Evolutionary conservation across 2,113 vertebrate species (phyloP), one percentile per base, ranked within the genome.

Genomic region (Labeo rohita): DNA sequence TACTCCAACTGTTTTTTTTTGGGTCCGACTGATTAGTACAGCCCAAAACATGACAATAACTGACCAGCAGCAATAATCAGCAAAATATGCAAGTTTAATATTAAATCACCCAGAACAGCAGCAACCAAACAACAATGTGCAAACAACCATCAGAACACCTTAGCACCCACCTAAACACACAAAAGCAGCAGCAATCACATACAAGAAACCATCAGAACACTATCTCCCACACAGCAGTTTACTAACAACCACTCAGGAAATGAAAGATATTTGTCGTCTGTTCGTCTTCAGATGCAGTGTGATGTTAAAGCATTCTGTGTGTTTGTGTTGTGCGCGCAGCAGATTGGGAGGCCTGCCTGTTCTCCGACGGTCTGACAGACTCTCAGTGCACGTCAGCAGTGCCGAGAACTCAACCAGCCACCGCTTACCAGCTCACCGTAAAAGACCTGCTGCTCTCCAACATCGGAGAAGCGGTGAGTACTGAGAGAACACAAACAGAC

Each of bases 371-470:
- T 84, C 43, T 87, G 78, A 89, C 90, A 88, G 91, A 88, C 45
- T 21, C 66, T 70, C 91, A 0, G 10, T 89, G 81, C 84, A 80
- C 47, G 34, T 89, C 1, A 16, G 50, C 54, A 1, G 86, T 52
- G 56, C 88, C 76, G 13, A 79, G 50, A 18, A 21, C 0, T 66
- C 87, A 0, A 4, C 86, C 28, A 18, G 80, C 0, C 52, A 88
- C 89, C 45, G 87, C 66, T 80, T 88, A 95, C 89, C 77, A 90
- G 1, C 95, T 97, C 86, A 97, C 97, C 0, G 96, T 99, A 54
- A 99, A 98, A 87, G 97, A 99, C 59, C 95, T 99, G 54, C 94
- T 99, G 68, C 95, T 99, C 2, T 96, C 96, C 0, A 94, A 94
- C 86, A 90, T 91, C 3, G 92, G 91, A 49, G 96, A 98, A 13